Evolutionary conservation across 1,140 invertebrate species (phyloP).

Genomic region (Melanaphis sacchari): DNA sequence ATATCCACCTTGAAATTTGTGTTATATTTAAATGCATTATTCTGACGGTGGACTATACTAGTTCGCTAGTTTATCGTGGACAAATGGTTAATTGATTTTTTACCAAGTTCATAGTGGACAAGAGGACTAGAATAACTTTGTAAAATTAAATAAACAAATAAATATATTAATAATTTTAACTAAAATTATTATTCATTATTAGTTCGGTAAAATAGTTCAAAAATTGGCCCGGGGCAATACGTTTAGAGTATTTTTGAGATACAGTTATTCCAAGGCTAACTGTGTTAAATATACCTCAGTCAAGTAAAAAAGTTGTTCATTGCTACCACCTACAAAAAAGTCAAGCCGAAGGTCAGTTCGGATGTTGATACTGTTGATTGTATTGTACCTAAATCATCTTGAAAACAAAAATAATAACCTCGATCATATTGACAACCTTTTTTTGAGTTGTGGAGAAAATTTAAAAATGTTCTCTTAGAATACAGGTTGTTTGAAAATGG

Average conservation of each 20-base stretch:
- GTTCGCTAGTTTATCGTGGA: no score
- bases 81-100: no score
- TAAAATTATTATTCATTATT: no score
- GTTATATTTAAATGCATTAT: no score
- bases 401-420: neutral
- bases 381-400: neutral
- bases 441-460: neutral
- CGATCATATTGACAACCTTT: neutral
- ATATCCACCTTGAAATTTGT: no score
- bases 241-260: neutral
- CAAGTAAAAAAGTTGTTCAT: neutral
- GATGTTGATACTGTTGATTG: neutral
- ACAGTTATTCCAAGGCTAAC: neutral
- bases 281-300: neutral
- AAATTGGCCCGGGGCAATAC: neutral
- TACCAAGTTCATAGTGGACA: no score
- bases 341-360: neutral
- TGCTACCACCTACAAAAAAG: no score
- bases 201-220: no score
- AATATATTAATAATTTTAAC: no score
- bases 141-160: no score
- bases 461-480: neutral
- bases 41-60: no score
- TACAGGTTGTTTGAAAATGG: neutral
- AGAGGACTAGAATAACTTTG: no score